phyloP scores from a whole-genome alignment of 2,888 invertebrate species.

The Hedychridium roseum region DNA sequence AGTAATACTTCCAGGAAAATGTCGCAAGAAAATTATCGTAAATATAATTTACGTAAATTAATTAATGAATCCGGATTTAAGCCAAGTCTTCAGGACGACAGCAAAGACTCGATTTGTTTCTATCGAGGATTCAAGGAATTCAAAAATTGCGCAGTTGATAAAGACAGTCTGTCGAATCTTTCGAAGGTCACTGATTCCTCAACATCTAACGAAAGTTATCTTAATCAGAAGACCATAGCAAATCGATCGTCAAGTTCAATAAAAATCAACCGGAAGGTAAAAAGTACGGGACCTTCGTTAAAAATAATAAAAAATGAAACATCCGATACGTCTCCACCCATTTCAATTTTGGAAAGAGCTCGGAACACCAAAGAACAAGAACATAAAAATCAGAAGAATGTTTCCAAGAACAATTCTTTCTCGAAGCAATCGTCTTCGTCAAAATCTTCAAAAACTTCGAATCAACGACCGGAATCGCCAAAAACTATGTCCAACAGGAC shows the following conservation, averaged over 20 bases:
- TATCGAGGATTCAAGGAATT: not conserved
- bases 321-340: no score
- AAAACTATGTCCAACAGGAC: no score
- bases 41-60: not conserved
- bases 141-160: constrained; percentile 24
- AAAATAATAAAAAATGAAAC: no score
- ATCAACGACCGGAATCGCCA: no score
- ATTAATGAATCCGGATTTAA: not conserved
- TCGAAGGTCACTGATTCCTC: not conserved
- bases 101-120: not conserved
- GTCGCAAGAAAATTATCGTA: not conserved
- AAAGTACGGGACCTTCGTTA: no score
- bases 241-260: not conserved
- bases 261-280: constrained; percentile 3
- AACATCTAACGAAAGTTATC: not conserved
- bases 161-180: constrained; percentile 17
- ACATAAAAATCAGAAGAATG: no score
- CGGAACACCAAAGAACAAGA: no score
- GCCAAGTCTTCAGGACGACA: not conserved
- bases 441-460: no score
- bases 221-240: not conserved
- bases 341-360: no score
- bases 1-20: not conserved
- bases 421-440: no score
- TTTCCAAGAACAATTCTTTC: no score